Base-by-base conservation (phyloP, 1,140 invertebrate genomes). In the Hypsibius dujardini region DNA sequence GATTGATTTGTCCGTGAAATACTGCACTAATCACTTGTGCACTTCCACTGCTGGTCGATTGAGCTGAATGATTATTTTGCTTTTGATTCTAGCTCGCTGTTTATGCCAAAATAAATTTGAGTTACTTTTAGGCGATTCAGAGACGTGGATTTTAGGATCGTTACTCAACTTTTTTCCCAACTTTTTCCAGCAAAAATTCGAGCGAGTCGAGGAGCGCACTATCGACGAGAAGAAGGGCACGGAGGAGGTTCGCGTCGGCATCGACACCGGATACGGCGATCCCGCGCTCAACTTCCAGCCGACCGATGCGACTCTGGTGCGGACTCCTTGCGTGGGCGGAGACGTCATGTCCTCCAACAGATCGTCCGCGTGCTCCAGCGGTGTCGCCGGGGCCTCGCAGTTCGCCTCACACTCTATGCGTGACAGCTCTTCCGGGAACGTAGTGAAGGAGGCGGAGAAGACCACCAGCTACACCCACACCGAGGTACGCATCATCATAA, bases 211-310 rank as follows among this genome's bases (percentile, higher is more conserved):
- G 50, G 50, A 56, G 50, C 50, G 50, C 50, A 56, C 50, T 7
- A n/a, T 56, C 7, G 50, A 56, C 50, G 7, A 7, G 50, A 7
- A 7, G 50, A 7, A n/a, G 7, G 50, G 50, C n/a, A 7, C n/a
- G 50, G 7, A 56, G 50, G 50, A 56, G 50, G 50, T 56, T 7
- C 50, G 50, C 50, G 50, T 56, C 50, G 50, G 50, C 7, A 56
- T 56, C 7, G 50, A 56, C 50, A 56, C 50, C 50, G 50, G 50
- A 7, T n/a, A 56, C 50, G 50, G 50, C 50, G 50, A 56, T 56
- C 50, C 50, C 50, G 50, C 50, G 50, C 50, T 56, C 50, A 56
- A 56, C 50, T 56, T 56, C 50, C 50, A 56, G 50, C 50, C 50
- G 7, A 56, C 50, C 50, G 50, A 56, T 56, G 50, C 50, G 7